A percentile compares a stretch with the other conserved stretches of the same genome.
Evolutionary conservation across 2,888 invertebrate genomes (phyloP).

Genomic region (Synergus umbraculus): DNA sequence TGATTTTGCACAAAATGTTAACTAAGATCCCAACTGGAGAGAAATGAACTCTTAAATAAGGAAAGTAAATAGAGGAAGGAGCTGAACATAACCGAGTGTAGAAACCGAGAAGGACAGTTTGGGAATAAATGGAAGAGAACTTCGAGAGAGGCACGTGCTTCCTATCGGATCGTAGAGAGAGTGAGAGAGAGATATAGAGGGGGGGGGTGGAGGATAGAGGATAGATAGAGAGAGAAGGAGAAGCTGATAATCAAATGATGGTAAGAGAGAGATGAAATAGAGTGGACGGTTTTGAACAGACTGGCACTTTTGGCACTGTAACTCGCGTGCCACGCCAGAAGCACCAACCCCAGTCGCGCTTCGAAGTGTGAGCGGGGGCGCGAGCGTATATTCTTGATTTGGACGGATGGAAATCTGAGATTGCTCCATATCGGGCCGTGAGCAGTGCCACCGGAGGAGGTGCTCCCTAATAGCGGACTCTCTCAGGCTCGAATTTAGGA

Average conservation of each 20-base stretch:
- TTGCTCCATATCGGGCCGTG: constrained; percentile 84
- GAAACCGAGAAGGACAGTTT: constrained; percentile 41
- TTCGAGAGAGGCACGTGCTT: constrained; percentile 42
- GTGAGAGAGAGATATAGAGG: constrained; percentile 19
- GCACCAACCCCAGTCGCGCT: constrained; percentile 42
- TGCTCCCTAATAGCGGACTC: constrained; percentile 72
- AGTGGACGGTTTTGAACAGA: constrained; percentile 63
- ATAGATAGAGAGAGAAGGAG: constrained; percentile 39
- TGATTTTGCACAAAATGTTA: background rate
- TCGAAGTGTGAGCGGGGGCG: constrained; percentile 64
- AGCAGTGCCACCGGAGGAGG: constrained; percentile 71
- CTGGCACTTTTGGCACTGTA: constrained; percentile 70
- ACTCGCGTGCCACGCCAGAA: constrained; percentile 61
- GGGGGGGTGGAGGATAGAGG: constrained; percentile 33
- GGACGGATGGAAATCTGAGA: constrained; percentile 84
- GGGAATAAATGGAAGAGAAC: constrained; percentile 39
- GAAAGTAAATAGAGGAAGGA: background rate
- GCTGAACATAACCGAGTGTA: constrained; percentile 13
- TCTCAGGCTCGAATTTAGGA: constrained; percentile 47
- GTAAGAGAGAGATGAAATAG: constrained; percentile 49
- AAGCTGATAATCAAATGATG: constrained; percentile 9
- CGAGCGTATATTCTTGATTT: constrained; percentile 82
- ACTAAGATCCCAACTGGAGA: background rate
- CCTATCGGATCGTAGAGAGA: constrained; percentile 34
- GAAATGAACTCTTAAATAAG: background rate